Conservation (phyloP, 2,888 invertebrate genomes). For the Pediacus dermestoides region DNA sequence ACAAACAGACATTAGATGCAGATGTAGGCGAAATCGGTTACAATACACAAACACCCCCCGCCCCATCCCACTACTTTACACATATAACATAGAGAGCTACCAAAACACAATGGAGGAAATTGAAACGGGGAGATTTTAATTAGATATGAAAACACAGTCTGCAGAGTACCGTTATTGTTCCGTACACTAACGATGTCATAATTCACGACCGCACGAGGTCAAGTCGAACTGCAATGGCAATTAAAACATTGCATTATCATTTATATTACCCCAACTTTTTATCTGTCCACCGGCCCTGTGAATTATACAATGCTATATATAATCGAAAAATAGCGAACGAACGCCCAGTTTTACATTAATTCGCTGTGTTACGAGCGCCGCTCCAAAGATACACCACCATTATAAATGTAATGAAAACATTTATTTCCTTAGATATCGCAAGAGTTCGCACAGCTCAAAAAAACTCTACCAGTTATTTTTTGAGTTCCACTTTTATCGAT, state of each 20-base stretch:
- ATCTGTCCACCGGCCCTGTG: not conserved
- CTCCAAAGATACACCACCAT: no score
- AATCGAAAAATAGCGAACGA: not conserved
- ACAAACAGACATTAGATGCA: slow-evolving; percentile 1
- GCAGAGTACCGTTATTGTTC: slow-evolving; percentile 29
- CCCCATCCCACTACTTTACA: not conserved
- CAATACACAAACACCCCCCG: not conserved
- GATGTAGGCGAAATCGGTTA: not conserved
- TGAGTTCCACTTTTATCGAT: no score
- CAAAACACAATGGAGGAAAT: slow-evolving; percentile 31
- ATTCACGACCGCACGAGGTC: slow-evolving; percentile 27
- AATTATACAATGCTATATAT: not conserved
- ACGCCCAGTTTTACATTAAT: no score
- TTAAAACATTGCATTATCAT: slow-evolving; percentile 30
- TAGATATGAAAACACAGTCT: slow-evolving; percentile 34
- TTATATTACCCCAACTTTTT: slow-evolving; percentile 18
- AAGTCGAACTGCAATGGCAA: slow-evolving; percentile 28
- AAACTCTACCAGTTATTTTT: no score
- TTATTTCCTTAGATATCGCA: no score
- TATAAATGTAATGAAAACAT: no score
- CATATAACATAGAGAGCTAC: slow-evolving; percentile 1
- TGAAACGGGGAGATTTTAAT: slow-evolving; percentile 40
- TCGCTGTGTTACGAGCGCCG: no score
- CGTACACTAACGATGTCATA: slow-evolving; percentile 30
- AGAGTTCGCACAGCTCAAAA: no score